Conservation (phyloP, 1,140 invertebrate genomes). For the Cydia fagiglandana region DNA sequence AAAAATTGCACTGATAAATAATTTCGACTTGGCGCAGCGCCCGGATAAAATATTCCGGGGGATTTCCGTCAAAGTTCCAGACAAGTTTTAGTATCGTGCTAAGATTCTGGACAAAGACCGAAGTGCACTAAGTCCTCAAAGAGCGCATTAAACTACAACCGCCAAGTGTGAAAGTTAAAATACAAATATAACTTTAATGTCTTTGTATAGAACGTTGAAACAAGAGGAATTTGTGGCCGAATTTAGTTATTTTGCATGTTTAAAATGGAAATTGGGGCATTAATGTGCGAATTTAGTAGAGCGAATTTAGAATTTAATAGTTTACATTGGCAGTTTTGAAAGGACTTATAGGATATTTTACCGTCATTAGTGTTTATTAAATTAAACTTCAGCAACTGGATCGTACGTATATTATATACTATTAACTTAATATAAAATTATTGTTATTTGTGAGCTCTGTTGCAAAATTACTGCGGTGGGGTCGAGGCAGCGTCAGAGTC, state of each 20-base stretch:
- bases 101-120: conserved; percentile 45
- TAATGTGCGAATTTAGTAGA: neutral
- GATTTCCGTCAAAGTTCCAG: conserved; percentile 33
- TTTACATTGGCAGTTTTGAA: neutral
- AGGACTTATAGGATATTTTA: neutral
- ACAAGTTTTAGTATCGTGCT: conserved; percentile 40
- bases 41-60: conserved; percentile 20
- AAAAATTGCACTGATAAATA: conserved; percentile 32
- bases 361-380: neutral
- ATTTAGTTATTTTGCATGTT: conserved; percentile 40
- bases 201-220: conserved; percentile 1
- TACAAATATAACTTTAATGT: conserved; percentile 43
- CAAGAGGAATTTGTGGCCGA: conserved; percentile 7
- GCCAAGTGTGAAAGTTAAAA: conserved; percentile 39
- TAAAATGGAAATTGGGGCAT: conserved; percentile 53
- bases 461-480: too few relatives aligned
- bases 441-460: too few relatives aligned
- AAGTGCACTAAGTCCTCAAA: conserved; percentile 44
- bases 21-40: conserved; percentile 11
- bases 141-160: conserved; percentile 42
- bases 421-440: too few relatives aligned
- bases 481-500: too few relatives aligned
- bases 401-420: too few relatives aligned
- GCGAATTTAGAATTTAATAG: too few relatives aligned
- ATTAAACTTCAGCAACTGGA: neutral